Percentiles rank a stretch among this genome's conserved stretches.
phyloP scores from a whole-genome alignment of 2,888 invertebrate species.

The Ennomos erosarius region DNA sequence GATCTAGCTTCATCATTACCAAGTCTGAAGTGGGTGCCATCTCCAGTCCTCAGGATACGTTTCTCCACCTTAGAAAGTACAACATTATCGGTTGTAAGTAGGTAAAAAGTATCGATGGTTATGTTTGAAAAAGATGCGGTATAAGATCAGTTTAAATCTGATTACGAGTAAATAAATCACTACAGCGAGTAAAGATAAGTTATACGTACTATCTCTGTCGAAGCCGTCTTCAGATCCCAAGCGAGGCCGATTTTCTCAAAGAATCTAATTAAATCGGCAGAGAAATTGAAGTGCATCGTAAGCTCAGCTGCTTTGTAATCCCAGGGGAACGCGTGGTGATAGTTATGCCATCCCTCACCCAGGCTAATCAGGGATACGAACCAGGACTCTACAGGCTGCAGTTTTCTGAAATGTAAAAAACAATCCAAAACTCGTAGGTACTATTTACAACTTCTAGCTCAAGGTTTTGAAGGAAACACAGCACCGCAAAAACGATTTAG shows the following conservation, averaged over 20 bases:
- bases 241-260: conserved; percentile 86
- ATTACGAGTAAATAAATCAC: too few species aligned
- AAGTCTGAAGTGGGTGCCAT: conserved; percentile 86
- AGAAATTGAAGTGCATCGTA: conserved; percentile 86
- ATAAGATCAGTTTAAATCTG: not conserved
- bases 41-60: conserved; percentile 87
- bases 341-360: conserved; percentile 97
- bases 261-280: conserved; percentile 87
- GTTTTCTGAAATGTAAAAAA: conserved; percentile 79
- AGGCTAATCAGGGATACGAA: conserved; percentile 88
- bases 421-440: not conserved
- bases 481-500: not conserved
- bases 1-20: conserved; percentile 66
- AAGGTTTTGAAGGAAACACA: not conserved
- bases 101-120: too few species aligned
- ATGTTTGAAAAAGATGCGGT: too few species aligned
- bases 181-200: too few species aligned
- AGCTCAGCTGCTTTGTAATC: conserved; percentile 97
- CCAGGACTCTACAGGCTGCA: conserved; percentile 92
- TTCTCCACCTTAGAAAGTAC: conserved; percentile 72
- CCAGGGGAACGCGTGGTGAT: conserved; percentile 96
- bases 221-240: conserved; percentile 86
- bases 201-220: conserved; percentile 64
- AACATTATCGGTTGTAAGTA: too few species aligned
- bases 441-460: not conserved